These are phyloP conservation scores for Drosophila malerkotliana DNA, from an alignment of 1,140 invertebrate species.

Conservation along the genomic window DNA sequence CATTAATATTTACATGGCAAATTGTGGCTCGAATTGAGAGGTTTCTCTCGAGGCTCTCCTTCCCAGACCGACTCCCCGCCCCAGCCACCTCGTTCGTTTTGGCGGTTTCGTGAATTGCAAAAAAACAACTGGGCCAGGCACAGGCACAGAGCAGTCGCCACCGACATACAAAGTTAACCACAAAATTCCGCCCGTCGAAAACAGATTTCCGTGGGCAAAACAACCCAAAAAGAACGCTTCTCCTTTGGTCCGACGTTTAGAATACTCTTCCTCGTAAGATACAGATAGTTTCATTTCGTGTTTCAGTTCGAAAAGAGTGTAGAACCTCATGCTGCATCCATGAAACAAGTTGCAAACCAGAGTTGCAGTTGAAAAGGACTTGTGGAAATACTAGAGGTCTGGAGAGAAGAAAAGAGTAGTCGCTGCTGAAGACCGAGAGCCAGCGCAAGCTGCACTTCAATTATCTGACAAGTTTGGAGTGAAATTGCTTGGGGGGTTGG, in stretches of 20 bases:
- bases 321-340: too few species aligned
- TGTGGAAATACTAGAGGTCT: neutral
- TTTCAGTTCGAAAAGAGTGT: neutral
- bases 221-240: neutral
- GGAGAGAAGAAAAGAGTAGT: too few species aligned
- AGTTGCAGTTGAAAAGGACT: neutral
- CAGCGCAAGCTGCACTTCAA: neutral
- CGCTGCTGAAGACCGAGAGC: too few species aligned
- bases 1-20: constrained; percentile 80
- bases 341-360: neutral
- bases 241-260: neutral
- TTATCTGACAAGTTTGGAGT: neutral
- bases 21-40: constrained; percentile 68
- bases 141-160: neutral
- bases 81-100: constrained; percentile 31
- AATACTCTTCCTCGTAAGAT: constrained; percentile 18
- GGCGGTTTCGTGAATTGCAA: constrained; percentile 69
- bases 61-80: neutral
- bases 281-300: neutral
- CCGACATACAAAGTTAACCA: constrained; percentile 12
- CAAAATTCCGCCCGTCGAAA: constrained; percentile 67
- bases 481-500: neutral
- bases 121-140: constrained; percentile 35
- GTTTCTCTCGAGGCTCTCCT: constrained; percentile 30
- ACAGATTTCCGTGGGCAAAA: constrained; percentile 53